These are phyloP conservation scores for Eulacestoma nigropectus DNA, from an alignment of 2,113 vertebrate species.

Conservation along the genomic window DNA sequence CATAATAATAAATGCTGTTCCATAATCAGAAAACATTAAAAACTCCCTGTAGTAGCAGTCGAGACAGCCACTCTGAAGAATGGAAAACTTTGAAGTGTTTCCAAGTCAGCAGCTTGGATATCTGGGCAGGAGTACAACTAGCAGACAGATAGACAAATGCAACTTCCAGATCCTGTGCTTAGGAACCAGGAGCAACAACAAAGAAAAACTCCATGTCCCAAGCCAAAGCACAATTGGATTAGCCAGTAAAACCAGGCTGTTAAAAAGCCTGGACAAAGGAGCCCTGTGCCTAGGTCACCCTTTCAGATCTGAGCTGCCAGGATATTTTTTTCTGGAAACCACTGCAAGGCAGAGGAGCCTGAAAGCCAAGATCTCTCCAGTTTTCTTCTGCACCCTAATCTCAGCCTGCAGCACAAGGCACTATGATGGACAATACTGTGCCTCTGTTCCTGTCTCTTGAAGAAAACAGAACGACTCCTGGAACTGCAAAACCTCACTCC, in stretches of 20 bases:
- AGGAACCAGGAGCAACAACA: conserved; percentile 25
- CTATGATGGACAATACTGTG: not conserved
- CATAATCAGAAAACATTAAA: not conserved
- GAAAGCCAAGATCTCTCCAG: not conserved
- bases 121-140: conserved; percentile 25
- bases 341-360: not conserved
- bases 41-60: not conserved
- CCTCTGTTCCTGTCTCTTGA: not conserved
- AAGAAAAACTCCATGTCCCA: not conserved
- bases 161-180: conserved; percentile 33
- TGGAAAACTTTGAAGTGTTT: conserved; percentile 38
- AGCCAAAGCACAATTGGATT: conserved; percentile 36
- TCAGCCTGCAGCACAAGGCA: not conserved
- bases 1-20: not conserved
- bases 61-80: conserved; percentile 12
- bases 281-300: not conserved
- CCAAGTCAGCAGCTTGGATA: conserved; percentile 29
- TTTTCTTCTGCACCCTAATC: not conserved
- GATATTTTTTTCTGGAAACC: not conserved
- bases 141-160: conserved; percentile 36
- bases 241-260: not conserved
- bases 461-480: not conserved
- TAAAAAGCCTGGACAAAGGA: not conserved
- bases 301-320: not conserved
- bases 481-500: not conserved